Percentiles rank a stretch among this genome's conserved stretches.
Evolutionary conservation across 92 coral and sea anemone genomes (phyloP).

Genomic region (Heliopora coerulea): DNA sequence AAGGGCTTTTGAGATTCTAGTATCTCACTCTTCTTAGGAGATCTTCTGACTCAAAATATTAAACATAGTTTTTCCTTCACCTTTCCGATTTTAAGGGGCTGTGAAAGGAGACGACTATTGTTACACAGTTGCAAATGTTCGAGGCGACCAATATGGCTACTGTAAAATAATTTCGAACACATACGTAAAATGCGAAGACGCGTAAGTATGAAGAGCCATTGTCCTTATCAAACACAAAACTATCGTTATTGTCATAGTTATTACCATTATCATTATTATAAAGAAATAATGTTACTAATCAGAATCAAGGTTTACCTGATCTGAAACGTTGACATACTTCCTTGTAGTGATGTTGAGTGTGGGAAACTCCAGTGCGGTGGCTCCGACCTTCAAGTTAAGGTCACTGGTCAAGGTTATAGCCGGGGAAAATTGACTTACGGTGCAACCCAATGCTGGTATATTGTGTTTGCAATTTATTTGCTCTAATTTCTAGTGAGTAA

Average conservation of each 20-base stretch:
- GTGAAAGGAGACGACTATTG: neutral
- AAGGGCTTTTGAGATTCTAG: too few species aligned
- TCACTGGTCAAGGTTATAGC: neutral
- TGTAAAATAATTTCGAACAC: neutral
- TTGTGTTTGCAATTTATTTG: neutral
- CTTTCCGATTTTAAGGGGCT: neutral
- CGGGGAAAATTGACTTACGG: neutral
- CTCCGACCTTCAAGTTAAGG: neutral
- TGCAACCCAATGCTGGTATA: neutral
- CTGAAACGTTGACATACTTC: neutral
- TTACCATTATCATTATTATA: neutral
- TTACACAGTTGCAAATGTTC: neutral
- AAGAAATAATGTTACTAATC: neutral
- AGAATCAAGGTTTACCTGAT: neutral
- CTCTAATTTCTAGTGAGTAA: too few species aligned
- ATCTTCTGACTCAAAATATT: too few species aligned
- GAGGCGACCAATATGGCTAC: neutral
- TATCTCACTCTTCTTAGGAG: too few species aligned
- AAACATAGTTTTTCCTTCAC: neutral
- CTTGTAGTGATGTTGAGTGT: conserved; percentile 66
- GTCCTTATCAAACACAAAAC: neutral
- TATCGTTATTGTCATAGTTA: neutral
- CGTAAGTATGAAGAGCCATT: neutral
- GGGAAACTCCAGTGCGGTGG: conserved; percentile 69
- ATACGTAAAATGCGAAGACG: neutral